Evolutionary conservation across 2,888 invertebrate genomes (phyloP).

Genomic region (Petrolisthes manimaculis): DNA sequence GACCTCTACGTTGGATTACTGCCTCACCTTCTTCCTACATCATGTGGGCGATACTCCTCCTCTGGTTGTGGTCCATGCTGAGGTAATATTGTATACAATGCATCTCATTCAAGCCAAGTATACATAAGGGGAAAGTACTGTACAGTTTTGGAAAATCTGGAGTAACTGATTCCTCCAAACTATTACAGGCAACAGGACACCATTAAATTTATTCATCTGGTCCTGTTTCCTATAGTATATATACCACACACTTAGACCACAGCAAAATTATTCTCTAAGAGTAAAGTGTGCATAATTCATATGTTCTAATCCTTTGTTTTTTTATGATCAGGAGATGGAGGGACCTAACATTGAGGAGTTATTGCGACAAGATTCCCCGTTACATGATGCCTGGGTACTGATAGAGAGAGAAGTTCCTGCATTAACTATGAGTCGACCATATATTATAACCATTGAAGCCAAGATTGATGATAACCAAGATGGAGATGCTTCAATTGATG

Average conservation of each 20-base stretch:
- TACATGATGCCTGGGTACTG: constrained; percentile 42
- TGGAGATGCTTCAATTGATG: constrained; percentile 58
- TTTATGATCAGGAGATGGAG: constrained; percentile 22
- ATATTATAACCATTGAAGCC: constrained; percentile 41
- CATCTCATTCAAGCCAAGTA: not conserved
- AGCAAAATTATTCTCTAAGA: not conserved
- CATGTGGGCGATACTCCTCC: constrained; percentile 55
- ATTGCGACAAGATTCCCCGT: constrained; percentile 20
- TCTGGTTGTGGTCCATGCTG: constrained; percentile 25
- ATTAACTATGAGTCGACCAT: not conserved
- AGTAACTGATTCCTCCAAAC: too few relatives aligned
- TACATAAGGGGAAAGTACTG: not conserved
- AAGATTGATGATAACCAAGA: constrained; percentile 24
- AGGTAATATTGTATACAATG: constrained; percentile 21
- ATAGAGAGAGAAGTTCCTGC: constrained; percentile 39
- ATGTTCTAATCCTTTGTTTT: not conserved
- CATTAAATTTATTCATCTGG: too few relatives aligned
- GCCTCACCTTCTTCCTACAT: constrained; percentile 54
- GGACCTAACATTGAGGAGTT: constrained; percentile 18
- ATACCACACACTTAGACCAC: not conserved
- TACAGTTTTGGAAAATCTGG: not conserved
- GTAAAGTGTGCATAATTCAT: not conserved
- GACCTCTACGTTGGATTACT: constrained; percentile 42
- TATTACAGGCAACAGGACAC: too few relatives aligned
- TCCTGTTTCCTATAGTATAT: too few relatives aligned